These are phyloP conservation scores for Acanthoscelides obtectus DNA, from an alignment of 2,888 invertebrate genomes.

Conservation along the genomic window DNA sequence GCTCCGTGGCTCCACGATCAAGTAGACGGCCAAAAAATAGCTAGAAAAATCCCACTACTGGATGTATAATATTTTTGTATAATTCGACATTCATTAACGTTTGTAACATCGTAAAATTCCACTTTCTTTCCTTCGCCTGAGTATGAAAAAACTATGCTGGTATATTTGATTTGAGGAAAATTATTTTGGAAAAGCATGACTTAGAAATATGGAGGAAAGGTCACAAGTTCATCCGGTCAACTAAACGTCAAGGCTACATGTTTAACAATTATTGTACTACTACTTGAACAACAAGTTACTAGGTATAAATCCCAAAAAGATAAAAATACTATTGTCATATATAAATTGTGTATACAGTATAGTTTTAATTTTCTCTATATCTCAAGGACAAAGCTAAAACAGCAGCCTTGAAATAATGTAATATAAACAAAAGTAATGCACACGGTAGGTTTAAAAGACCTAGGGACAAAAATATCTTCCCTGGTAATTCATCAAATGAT, in stretches of 20 bases:
- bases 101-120: too few species aligned
- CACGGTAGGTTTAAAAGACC: background rate
- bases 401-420: background rate
- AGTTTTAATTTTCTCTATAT: slow-evolving; percentile 26
- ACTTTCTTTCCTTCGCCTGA: too few species aligned
- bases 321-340: slow-evolving; percentile 48
- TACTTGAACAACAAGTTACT: slow-evolving; percentile 41
- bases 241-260: slow-evolving; percentile 33
- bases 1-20: too few species aligned
- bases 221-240: slow-evolving; percentile 9
- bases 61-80: too few species aligned
- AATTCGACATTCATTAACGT: too few species aligned
- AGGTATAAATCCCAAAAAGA: slow-evolving; percentile 38
- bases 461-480: background rate
- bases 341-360: slow-evolving; percentile 30
- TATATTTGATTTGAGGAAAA: too few species aligned
- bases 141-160: too few species aligned
- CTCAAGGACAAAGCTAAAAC: slow-evolving; percentile 29
- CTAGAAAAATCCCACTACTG: too few species aligned
- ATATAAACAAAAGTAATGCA: background rate
- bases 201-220: background rate
- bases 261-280: slow-evolving; percentile 41
- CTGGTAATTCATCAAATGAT: background rate
- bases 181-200: too few species aligned
- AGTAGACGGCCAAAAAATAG: too few species aligned